phyloP scores from a whole-genome alignment of 2,888 invertebrate genomes.

The Callinectes sapidus region DNA sequence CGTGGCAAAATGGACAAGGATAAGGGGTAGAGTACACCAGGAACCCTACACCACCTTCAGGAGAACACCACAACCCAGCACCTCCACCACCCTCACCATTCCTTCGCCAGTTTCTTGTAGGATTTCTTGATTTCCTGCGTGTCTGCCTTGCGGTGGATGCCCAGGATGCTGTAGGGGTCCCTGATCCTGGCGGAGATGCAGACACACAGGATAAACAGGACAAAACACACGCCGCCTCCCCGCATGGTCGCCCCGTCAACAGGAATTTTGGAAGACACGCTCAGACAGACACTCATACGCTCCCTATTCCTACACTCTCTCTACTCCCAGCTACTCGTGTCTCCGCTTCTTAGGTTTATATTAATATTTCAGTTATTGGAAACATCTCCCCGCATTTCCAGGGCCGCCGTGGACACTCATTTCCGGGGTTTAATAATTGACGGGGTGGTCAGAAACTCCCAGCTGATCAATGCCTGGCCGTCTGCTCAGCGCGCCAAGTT shows the following conservation, averaged over 20 bases:
- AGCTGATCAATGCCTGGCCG: neutral
- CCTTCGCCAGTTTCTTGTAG: conserved; percentile 91
- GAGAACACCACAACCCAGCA: no score
- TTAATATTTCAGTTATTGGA: neutral
- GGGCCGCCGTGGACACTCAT: neutral
- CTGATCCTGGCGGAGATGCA: conserved; percentile 50
- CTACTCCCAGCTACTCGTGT: neutral
- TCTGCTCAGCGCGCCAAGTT: neutral
- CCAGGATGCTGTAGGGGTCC: conserved; percentile 90
- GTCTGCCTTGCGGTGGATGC: conserved; percentile 85
- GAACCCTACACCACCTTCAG: no score
- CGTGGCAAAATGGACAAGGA: no score
- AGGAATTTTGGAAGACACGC: neutral
- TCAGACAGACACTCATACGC: neutral
- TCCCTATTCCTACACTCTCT: neutral
- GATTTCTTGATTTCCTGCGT: conserved; percentile 90
- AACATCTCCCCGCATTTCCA: no score
- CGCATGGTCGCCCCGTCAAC: conserved; percentile 39
- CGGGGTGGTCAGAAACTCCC: neutral
- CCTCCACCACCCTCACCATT: conserved; percentile 83
- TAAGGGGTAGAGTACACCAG: no score
- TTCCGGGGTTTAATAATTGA: neutral
- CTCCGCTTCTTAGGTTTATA: neutral
- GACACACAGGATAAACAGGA: neutral
- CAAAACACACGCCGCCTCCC: neutral